Conservation (phyloP, 2,888 invertebrate genomes). For the Callinectes sapidus region DNA sequence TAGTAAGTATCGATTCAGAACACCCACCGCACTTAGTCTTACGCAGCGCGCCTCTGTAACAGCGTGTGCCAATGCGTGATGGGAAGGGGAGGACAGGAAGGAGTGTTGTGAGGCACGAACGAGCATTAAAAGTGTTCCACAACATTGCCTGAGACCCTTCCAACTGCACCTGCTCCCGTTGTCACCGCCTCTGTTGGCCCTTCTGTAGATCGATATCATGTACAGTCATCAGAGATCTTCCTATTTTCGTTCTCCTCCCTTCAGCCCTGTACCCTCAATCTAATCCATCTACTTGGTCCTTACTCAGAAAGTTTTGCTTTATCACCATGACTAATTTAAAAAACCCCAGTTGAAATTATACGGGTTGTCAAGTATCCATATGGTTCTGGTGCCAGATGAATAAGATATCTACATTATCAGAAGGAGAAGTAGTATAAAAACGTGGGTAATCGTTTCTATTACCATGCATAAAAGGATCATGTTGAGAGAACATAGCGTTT, state of each 20-base stretch:
- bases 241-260: not conserved
- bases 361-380: too few relatives aligned
- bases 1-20: not conserved
- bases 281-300: too few relatives aligned
- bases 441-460: too few relatives aligned
- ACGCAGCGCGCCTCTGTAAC: not conserved
- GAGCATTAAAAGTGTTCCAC: constrained; percentile 53
- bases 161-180: constrained; percentile 12
- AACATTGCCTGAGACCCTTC: constrained; percentile 9
- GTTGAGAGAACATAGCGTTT: too few relatives aligned
- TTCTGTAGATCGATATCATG: constrained; percentile 27
- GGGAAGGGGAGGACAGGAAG: not conserved
- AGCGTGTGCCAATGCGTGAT: constrained; percentile 5
- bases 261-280: not conserved
- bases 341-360: not conserved
- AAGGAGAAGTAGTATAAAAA: too few relatives aligned
- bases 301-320: not conserved
- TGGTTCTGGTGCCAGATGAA: too few relatives aligned
- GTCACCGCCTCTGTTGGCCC: not conserved
- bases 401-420: too few relatives aligned
- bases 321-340: not conserved
- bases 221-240: not conserved
- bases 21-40: not conserved
- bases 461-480: too few relatives aligned
- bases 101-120: constrained; percentile 31